Evolutionary conservation across 2,797 vertebrate species (phyloP).

Genomic region (Liparis tanakae): DNA sequence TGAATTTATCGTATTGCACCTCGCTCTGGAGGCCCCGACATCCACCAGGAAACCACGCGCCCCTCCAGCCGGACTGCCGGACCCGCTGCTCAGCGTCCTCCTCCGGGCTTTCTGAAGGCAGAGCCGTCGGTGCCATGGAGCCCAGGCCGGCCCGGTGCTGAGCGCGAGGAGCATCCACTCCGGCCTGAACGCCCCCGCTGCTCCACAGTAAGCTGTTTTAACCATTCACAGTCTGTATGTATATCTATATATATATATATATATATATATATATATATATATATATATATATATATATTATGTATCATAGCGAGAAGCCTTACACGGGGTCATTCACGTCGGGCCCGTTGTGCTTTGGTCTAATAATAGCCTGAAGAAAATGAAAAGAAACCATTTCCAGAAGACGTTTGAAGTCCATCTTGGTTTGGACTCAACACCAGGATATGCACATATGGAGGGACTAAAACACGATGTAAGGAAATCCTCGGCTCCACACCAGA

Average conservation of each 20-base stretch:
- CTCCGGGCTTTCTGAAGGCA: not conserved
- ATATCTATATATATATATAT: too few species aligned
- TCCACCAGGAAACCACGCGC: conserved; percentile 19
- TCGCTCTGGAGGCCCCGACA: conserved; percentile 52
- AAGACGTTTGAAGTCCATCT: not conserved
- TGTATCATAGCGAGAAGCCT: too few species aligned
- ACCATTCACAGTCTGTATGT: not conserved
- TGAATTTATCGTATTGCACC: conserved; percentile 19
- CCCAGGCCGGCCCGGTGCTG: conserved; percentile 62
- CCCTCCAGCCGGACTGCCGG: conserved; percentile 13
- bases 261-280: too few species aligned
- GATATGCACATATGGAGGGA: not conserved
- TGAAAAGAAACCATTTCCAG: not conserved
- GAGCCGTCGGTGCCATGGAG: conserved; percentile 71
- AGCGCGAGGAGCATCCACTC: conserved; percentile 45
- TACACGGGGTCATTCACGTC: rapidly evolving
- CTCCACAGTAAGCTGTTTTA: conserved; percentile 35
- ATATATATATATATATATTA: too few species aligned
- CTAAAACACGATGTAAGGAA: not conserved
- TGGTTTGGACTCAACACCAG: not conserved
- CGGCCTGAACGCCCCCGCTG: conserved; percentile 35
- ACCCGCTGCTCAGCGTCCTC: conserved; percentile 26
- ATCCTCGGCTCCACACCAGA: too few species aligned
- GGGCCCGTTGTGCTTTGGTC: not conserved
- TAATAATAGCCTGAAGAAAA: conserved; percentile 10